Conservation (phyloP, 2,797 vertebrate species). For the Myotis planiceps region DNA sequence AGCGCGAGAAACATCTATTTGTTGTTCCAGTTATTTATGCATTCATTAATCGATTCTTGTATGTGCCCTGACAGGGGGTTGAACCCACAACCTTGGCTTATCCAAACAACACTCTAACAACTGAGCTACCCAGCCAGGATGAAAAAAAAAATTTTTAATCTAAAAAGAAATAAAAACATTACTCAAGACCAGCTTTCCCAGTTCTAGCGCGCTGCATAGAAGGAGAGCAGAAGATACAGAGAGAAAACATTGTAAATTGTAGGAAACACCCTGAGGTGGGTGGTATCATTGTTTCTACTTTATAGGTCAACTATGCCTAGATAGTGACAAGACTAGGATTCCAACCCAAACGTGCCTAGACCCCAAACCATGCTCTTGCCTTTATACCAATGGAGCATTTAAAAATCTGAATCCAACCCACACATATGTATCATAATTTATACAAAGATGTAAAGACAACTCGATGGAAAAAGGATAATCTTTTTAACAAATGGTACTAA, state of each 20-base stretch:
- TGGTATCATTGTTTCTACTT: not conserved
- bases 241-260: not conserved
- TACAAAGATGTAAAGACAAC: not conserved
- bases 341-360: not conserved
- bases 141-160: not conserved
- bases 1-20: not conserved
- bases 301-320: not conserved
- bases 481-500: not conserved
- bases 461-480: not conserved
- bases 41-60: not conserved
- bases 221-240: not conserved
- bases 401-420: not conserved
- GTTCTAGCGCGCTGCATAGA: not conserved
- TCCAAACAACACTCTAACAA: not conserved
- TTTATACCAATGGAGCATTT: not conserved
- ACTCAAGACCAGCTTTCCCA: not conserved
- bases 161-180: not conserved
- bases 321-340: not conserved
- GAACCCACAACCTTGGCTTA: not conserved
- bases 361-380: not conserved
- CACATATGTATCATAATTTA: not conserved
- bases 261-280: not conserved
- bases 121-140: not conserved
- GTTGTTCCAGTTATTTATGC: not conserved
- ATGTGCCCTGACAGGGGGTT: not conserved